Evolutionary conservation across 2,797 vertebrate genomes (phyloP).

Genomic region (Halcyon chelicuti): DNA sequence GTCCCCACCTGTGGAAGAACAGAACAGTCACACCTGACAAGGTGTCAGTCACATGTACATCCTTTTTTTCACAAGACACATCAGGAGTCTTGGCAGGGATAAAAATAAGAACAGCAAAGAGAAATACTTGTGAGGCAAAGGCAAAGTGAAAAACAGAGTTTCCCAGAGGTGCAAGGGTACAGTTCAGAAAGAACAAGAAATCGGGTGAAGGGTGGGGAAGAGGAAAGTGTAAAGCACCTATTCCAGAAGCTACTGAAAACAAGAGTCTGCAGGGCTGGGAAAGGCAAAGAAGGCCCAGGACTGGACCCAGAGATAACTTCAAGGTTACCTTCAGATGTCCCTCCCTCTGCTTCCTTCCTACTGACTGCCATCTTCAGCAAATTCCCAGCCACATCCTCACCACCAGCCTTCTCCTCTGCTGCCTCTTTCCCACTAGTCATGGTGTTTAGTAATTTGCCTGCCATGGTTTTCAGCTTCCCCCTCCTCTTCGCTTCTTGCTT

Average conservation of each 20-base stretch:
- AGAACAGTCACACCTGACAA: background rate
- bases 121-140: background rate
- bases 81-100: background rate
- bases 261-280: background rate
- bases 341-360: background rate
- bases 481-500: background rate
- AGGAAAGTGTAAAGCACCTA: background rate
- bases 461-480: constrained; percentile 11
- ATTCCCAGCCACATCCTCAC: background rate
- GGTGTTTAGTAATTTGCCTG: constrained; percentile 27
- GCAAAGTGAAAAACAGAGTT: background rate
- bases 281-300: background rate
- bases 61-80: background rate
- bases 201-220: background rate
- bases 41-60: background rate
- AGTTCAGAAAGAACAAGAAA: background rate
- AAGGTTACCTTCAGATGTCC: constrained; percentile 17
- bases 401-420: background rate
- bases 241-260: background rate
- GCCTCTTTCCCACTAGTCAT: background rate
- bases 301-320: background rate
- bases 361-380: background rate
- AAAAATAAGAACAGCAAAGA: background rate
- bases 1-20: background rate
- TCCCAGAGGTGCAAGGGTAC: background rate